These are phyloP conservation scores for Apolygus lucorum DNA, from an alignment of 1,140 invertebrate genomes.

Conservation along the genomic window DNA sequence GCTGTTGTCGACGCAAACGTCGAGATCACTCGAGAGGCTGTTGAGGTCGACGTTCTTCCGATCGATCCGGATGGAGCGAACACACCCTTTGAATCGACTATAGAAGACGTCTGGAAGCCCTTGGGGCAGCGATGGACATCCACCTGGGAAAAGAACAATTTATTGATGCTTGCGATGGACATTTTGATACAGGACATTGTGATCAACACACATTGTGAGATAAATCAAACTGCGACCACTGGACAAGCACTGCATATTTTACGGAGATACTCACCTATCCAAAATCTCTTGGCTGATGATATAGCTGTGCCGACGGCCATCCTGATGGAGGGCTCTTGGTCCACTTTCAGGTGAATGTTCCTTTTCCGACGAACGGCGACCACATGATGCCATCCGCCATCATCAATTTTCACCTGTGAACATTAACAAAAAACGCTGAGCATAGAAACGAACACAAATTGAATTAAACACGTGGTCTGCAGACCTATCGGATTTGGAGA, in stretches of 20 bases:
- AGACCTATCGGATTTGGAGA: too few relatives aligned
- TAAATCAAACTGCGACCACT: too few relatives aligned
- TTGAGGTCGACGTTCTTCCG: constrained; percentile 24
- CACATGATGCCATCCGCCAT: constrained; percentile 65
- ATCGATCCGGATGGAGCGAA: constrained; percentile 24
- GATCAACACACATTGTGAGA: too few relatives aligned
- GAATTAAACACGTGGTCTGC: too few relatives aligned
- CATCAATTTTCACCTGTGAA: constrained; percentile 54
- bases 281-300: constrained; percentile 61
- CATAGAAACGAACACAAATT: too few relatives aligned
- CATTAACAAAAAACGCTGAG: too few relatives aligned
- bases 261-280: constrained; percentile 50
- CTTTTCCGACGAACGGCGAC: constrained; percentile 55
- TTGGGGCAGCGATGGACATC: constrained; percentile 23
- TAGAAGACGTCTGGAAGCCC: constrained; percentile 28
- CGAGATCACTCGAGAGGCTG: not conserved
- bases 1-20: constrained; percentile 6
- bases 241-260: not conserved
- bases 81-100: constrained; percentile 26
- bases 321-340: constrained; percentile 51
- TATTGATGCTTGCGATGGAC: too few relatives aligned
- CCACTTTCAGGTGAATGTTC: constrained; percentile 57
- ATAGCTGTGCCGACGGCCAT: constrained; percentile 53
- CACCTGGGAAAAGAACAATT: constrained; percentile 22
- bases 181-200: too few relatives aligned